Base-by-base conservation (phyloP, 2,888 invertebrate species). In the Tachystola acroxantha region DNA sequence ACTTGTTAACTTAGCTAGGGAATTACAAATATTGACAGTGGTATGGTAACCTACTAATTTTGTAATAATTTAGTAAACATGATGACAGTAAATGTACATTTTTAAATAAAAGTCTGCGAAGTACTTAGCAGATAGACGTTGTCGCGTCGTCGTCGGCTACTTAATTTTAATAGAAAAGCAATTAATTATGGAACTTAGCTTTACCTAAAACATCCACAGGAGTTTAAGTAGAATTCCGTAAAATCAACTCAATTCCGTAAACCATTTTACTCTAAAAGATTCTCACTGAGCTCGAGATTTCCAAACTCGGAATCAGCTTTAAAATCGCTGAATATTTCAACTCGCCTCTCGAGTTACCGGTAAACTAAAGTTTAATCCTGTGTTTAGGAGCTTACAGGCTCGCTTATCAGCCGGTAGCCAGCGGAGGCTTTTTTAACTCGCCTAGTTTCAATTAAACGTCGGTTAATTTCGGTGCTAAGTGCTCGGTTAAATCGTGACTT, bases 361-460 rank as follows among this genome's bases (percentile, higher is more conserved):
- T 41, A 48, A 62, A 58, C 58, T 55, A 60, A 63, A 67, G 60
- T 71, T 66, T 64, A 70, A 77, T 66, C 68, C 68, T 57, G 74
- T 78, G 77, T 78, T 81, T 75, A 71, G 70, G 57, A 60, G 76
- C 70, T 81, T 73, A 77, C 57, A 40, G 46, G 48, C 46, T 52
- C 53, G 55, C 67, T 80, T 77, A 78, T 79, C 80, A 68, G 64
- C 57, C 49, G 60, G 60, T 50, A 60, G 56, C 59, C 61, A 53
- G 49, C 44, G 48, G 51, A 43, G 52, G 53, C 59, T 75, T 77
- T 79, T 75, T 65, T 60, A 55, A 59, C 61, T 65, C 67, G 62
- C 68, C 75, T 73, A 79, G 76, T 85, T 84, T 82, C 82, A 85
- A 85, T 86, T 84, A 81, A 74, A 53, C 64, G 63, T 65, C 67